A percentile compares a stretch with the other conserved stretches of the same genome.
Evolutionary conservation across 2,888 invertebrate genomes (phyloP).

Genomic region (Zele albiditarsus): DNA sequence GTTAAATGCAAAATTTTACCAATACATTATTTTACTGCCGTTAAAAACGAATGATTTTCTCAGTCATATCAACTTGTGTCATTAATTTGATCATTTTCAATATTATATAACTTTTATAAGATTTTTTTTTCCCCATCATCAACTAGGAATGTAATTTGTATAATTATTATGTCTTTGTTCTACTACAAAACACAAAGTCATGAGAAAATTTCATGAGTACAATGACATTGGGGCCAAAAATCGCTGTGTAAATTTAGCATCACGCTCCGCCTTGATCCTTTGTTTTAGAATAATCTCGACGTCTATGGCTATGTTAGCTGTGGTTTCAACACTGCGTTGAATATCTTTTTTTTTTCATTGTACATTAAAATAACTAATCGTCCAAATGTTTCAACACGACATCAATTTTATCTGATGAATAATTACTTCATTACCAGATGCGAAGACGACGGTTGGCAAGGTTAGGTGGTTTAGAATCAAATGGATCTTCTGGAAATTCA

Average conservation of each 20-base stretch:
- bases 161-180: not conserved
- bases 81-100: not conserved
- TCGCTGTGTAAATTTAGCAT: slow-evolving; percentile 21
- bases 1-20: not conserved
- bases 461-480: slow-evolving; percentile 78
- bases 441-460: slow-evolving; percentile 84
- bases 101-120: slow-evolving; percentile 1
- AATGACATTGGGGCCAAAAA: slow-evolving; percentile 9
- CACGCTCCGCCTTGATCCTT: slow-evolving; percentile 14
- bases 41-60: not conserved
- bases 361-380: not conserved
- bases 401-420: slow-evolving; percentile 23
- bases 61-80: not conserved
- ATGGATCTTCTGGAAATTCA: slow-evolving; percentile 71
- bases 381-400: not conserved
- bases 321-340: not conserved
- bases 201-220: slow-evolving; percentile 9
- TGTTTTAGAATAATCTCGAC: slow-evolving; percentile 2
- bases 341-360: not conserved
- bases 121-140: not conserved
- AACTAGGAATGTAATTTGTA: not conserved
- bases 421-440: slow-evolving; percentile 75
- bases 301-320: not conserved
- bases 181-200: not conserved
- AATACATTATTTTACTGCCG: not conserved